A percentile compares a stretch with the other conserved stretches of the same genome.
Conservation (phyloP, 2,797 vertebrate genomes). For the Enteromius argenteus region DNA sequence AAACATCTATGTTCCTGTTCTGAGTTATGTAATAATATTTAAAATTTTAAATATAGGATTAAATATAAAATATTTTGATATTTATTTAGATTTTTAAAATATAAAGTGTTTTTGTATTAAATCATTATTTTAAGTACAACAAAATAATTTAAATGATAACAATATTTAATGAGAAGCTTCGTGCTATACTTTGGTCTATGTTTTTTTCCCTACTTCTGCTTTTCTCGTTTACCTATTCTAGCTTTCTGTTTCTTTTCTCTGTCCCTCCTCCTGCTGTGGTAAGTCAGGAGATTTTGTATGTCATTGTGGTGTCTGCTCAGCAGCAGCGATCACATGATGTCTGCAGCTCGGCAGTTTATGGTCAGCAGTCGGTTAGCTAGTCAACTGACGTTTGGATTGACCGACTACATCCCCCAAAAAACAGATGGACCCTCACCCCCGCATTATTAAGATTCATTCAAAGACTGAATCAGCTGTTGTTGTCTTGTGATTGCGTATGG, state of each 20-base stretch:
- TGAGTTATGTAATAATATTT: no score
- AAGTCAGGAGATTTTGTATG: constrained; percentile 8
- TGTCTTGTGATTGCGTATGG: background rate
- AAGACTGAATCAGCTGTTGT: constrained; percentile 21
- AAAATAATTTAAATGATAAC: background rate
- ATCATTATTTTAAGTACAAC: no score
- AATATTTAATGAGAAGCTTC: background rate
- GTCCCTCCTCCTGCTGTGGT: background rate
- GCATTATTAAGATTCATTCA: constrained; percentile 49
- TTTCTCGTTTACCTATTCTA: background rate
- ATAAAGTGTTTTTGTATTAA: no score
- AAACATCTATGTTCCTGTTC: background rate
- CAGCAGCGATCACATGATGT: background rate
- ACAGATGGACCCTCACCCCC: constrained; percentile 6
- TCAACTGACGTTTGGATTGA: constrained; percentile 32
- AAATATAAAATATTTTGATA: no score
- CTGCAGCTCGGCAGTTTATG: constrained; percentile 1
- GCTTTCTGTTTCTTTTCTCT: constrained; percentile 7
- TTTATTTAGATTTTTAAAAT: no score
- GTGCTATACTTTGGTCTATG: background rate
- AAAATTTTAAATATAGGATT: no score
- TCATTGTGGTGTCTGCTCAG: constrained; percentile 38
- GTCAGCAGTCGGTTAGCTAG: background rate
- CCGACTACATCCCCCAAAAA: background rate
- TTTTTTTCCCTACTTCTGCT: background rate